Conservation (phyloP, 2,888 invertebrate genomes). For the Danaus chrysippus region DNA sequence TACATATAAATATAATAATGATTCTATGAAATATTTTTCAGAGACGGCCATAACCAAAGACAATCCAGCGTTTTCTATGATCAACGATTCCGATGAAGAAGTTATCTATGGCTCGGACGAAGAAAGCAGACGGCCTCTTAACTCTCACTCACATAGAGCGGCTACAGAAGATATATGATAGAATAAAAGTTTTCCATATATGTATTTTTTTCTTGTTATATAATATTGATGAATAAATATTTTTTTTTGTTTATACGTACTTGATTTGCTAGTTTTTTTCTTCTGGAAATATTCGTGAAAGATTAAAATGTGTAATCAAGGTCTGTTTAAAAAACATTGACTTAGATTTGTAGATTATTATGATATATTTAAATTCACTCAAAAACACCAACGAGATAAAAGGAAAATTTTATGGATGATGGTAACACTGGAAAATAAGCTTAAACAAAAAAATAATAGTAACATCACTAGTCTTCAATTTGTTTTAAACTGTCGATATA, state of each 20-base stretch:
- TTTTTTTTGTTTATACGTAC: conserved; percentile 10
- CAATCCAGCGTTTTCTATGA: conserved; percentile 98
- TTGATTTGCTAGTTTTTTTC: background rate
- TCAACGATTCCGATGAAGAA: conserved; percentile 98
- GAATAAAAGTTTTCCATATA: conserved; percentile 36
- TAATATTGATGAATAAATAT: conserved; percentile 38
- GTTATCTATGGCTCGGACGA: conserved; percentile 96
- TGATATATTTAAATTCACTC: too few species aligned
- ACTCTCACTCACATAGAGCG: conserved; percentile 80
- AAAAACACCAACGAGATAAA: too few species aligned
- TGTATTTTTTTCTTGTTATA: conserved; percentile 55
- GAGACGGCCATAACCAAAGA: conserved; percentile 96
- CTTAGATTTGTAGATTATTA: too few species aligned
- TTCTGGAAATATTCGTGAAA: background rate
- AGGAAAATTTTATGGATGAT: too few species aligned
- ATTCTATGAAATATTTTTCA: conserved; percentile 59
- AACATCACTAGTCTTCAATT: too few species aligned
- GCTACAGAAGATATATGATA: conserved; percentile 79
- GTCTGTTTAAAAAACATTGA: too few species aligned
- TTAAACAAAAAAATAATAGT: too few species aligned
- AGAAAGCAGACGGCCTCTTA: conserved; percentile 89
- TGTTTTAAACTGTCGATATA: too few species aligned
- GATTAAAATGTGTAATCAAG: too few species aligned
- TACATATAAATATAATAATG: background rate
- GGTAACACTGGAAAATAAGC: too few species aligned